Base-by-base conservation (phyloP, 2,797 vertebrate species). In the Sebastes steindachneri region DNA sequence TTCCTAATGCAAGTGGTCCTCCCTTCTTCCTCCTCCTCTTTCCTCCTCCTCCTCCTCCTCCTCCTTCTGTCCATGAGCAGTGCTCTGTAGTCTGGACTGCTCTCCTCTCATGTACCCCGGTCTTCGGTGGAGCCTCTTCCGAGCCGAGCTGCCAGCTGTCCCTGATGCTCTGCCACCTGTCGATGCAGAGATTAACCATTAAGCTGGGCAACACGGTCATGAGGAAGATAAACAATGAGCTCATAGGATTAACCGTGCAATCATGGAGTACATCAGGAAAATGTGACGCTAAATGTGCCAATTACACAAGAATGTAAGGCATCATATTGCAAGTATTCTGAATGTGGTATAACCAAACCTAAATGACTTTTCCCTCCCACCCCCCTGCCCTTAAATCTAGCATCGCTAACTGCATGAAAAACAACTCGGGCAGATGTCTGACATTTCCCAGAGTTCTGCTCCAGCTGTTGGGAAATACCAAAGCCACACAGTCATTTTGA, bases 61-160 rank as follows among this genome's bases (percentile, higher is more conserved):
- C 7, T 84, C 84, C 9, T 87, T 84, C 73, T 89, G 72, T 11
- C 58, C 84, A 53, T 78, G 23, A 69, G 64, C 23, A 75, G 89
- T 78, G 66, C 86, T 69, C 69, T 87, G 84, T 79, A 79, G 84
- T 6, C 66, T 85, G 86, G 90, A 79, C 64, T 89, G 90, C 51
- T 95, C 88, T 29, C 88, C 86, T 85, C 96, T 96, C 97, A 97
- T 92, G 90, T 97, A 96, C 45, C 96, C 97, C 0, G 96, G 97
- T 79, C 94, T 94, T 84, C 86, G 94, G 75, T 95, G 92, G 88
- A 95, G 90, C 78, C 94, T 95, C 93, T 95, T 96, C 77, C n/a
- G 85, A 55, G 83, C 75, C 53, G 80, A 83, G 12, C 45, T 87
- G 3, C 75, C 87, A 53, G 87, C 87, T 64, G 92, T 63, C 67